Base-by-base conservation (phyloP, 2,888 invertebrate species). In the Tortricodes alternella region DNA sequence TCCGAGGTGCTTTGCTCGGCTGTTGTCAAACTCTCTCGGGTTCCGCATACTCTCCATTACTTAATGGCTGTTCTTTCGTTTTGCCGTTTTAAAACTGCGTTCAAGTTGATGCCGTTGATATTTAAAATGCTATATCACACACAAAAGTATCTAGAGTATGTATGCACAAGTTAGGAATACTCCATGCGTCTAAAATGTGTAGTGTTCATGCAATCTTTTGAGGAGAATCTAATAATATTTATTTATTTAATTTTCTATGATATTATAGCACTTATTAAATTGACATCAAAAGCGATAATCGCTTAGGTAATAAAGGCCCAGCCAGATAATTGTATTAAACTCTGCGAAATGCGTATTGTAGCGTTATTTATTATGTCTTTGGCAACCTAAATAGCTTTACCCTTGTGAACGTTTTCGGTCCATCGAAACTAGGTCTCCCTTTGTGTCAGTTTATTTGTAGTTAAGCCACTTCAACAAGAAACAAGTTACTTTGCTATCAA, bases 401-500 rank as follows among this genome's bases (percentile, higher is more conserved):
- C 44, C n/a, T 39, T 23, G 23, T 39, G 9, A 32, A 39, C 32
- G 21, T 29, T 39, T 39, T 23, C 27, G 23, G 19, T 29, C 29
- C 7, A 15, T 19, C 5, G 15, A 24, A 41, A 24, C 41, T 39
- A 43, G 15, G n/a, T 38, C 24, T 46, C 11, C 18, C 21, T 53
- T 46, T 38, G 32, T 35, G 8, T 18, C 6, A 29, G 15, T 38
- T 43, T 35, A 43, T 35, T 44, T 27, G 15, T 46, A 23, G 32
- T 23, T 39, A 46, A 46, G 39, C 23, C 32, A 53, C 23, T 46
- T 53, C 35, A 37, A 24, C 32, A 53, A 32, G 38, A 46, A 53
- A 23, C 29, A 32, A 39, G 13, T 39, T 38, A 32, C 39, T 53
- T 44, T 46, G 46, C n/a, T n/a, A 29, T 23, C 16, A 21, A 15